A percentile compares a stretch with the other conserved stretches of the same genome.
These are phyloP conservation scores for Crematogaster levior DNA, from an alignment of 2,888 invertebrate species.

Conservation along the genomic window DNA sequence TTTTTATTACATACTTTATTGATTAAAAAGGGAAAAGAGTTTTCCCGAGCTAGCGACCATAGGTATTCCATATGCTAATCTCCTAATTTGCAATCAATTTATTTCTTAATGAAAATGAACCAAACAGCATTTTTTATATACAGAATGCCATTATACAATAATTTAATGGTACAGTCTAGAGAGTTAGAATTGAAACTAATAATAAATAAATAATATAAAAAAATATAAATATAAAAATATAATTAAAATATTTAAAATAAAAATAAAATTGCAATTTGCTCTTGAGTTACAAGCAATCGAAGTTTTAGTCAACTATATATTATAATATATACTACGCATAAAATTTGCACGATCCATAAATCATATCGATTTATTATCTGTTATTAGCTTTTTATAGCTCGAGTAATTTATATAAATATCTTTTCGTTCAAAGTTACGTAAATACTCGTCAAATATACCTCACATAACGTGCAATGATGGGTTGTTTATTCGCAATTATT, in stretches of 20 bases:
- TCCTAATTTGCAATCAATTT: slow-evolving; percentile 10
- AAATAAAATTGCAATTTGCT: neutral
- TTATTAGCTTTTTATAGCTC: neutral
- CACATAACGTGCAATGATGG: neutral
- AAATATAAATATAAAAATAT: neutral
- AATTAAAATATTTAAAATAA: neutral
- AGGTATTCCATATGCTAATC: neutral
- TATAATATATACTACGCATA: too few relatives aligned
- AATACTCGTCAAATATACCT: neutral
- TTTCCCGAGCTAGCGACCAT: neutral
- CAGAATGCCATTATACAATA: neutral
- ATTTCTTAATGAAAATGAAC: neutral
- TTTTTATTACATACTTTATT: neutral
- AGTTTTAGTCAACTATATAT: too few relatives aligned
- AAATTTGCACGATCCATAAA: neutral
- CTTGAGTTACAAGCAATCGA: neutral
- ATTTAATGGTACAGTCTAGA: neutral
- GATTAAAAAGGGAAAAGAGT: neutral
- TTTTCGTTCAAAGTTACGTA: neutral
- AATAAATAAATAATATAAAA: neutral
- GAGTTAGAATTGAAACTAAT: neutral
- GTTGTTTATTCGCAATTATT: neutral
- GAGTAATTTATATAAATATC: neutral
- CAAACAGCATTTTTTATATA: neutral
- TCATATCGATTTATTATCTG: neutral